phyloP scores from a whole-genome alignment of 2,113 vertebrate genomes.

The Scomber japonicus region DNA sequence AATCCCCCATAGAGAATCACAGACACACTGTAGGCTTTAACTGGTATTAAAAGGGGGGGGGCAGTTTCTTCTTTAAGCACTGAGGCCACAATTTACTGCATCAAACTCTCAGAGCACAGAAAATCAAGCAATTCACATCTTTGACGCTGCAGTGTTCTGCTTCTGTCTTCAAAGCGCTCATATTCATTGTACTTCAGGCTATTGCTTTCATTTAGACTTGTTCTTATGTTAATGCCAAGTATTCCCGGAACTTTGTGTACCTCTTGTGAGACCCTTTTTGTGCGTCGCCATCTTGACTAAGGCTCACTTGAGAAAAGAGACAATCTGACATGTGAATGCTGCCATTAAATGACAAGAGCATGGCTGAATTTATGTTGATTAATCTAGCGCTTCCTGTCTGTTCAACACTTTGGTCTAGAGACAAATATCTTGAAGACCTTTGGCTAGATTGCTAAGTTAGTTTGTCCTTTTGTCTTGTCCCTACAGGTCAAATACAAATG shows the following conservation, averaged over 20 bases:
- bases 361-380: too few relatives aligned
- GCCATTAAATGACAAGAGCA: background rate
- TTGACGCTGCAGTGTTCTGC: background rate
- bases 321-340: background rate
- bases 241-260: background rate
- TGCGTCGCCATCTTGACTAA: background rate
- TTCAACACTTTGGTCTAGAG: background rate
- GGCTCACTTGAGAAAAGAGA: background rate
- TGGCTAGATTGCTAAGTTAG: background rate
- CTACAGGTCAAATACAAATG: too few relatives aligned
- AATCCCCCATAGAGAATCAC: background rate
- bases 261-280: slow-evolving; percentile 8
- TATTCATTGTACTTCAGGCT: slow-evolving; percentile 10
- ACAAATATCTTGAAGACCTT: background rate
- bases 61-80: slow-evolving; percentile 20
- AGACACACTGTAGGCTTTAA: background rate
- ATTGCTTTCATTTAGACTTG: slow-evolving; percentile 12
- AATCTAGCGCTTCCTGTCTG: background rate
- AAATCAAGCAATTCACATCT: slow-evolving; percentile 17
- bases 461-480: background rate
- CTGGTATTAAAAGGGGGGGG: background rate
- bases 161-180: background rate
- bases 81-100: background rate
- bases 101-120: slow-evolving; percentile 8
- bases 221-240: slow-evolving; percentile 11